Conservation (phyloP, 1,140 invertebrate species). For the Ostrea edulis region DNA sequence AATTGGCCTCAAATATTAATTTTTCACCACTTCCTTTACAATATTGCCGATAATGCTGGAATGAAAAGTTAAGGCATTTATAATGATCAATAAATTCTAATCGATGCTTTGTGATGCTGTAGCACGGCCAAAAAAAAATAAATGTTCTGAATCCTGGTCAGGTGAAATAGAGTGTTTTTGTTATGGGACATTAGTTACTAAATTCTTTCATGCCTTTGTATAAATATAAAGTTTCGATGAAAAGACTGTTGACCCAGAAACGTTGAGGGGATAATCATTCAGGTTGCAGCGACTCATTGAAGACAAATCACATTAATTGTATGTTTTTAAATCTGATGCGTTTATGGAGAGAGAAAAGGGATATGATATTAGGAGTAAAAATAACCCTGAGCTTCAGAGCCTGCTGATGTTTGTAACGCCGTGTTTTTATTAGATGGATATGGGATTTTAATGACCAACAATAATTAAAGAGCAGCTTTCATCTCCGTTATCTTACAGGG, state of each 20-base stretch:
- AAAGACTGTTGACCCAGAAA: not conserved
- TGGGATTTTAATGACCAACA: conserved; percentile 10
- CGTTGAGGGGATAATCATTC: not conserved
- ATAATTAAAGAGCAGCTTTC: not conserved
- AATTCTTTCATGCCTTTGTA: too few relatives aligned
- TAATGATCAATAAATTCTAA: conserved; percentile 14
- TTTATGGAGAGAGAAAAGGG: not conserved
- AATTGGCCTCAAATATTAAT: not conserved
- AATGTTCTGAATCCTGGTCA: not conserved
- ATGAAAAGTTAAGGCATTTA: not conserved
- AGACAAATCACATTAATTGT: not conserved
- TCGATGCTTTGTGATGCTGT: not conserved
- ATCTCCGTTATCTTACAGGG: not conserved
- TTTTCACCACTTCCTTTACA: not conserved
- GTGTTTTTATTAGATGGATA: not conserved
- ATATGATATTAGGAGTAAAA: not conserved
- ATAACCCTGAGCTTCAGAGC: not conserved
- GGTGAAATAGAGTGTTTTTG: not conserved
- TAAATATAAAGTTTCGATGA: not conserved
- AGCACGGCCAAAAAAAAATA: not conserved
- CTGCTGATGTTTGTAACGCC: not conserved
- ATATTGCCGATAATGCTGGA: not conserved
- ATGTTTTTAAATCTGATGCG: not conserved
- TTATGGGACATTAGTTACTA: not conserved
- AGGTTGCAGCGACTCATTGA: not conserved